These are phyloP conservation scores for Lymantria monacha DNA, from an alignment of 2,888 invertebrate species.

Conservation along the genomic window DNA sequence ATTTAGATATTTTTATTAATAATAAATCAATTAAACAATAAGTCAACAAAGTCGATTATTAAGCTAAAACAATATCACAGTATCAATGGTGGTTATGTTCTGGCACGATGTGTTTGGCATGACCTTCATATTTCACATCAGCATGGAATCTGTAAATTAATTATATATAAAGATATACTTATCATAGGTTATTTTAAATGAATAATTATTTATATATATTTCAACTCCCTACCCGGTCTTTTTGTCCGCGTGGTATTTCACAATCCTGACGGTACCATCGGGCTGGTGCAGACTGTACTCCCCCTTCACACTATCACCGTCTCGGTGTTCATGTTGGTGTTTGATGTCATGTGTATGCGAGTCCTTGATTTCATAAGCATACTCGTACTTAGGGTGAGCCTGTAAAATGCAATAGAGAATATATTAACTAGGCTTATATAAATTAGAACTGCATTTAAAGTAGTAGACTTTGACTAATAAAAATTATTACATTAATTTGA, in stretches of 20 bases:
- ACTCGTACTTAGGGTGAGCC: slow-evolving; percentile 52
- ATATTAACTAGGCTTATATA: too few relatives aligned
- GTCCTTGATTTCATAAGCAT: slow-evolving; percentile 27
- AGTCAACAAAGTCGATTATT: not conserved
- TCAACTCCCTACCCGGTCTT: not conserved
- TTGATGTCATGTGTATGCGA: not conserved
- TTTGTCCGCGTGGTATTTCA: slow-evolving; percentile 3
- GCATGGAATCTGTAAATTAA: not conserved
- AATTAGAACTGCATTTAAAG: too few relatives aligned
- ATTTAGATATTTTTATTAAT: not conserved
- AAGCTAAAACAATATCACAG: not conserved
- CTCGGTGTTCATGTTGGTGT: not conserved
- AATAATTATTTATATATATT: not conserved
- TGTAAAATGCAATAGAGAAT: slow-evolving; percentile 11
- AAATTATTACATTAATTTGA: too few relatives aligned
- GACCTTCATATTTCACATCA: not conserved
- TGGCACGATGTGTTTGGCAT: not conserved
- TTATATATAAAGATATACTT: not conserved
- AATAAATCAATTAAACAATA: not conserved
- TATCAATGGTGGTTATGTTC: not conserved
- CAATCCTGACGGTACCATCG: slow-evolving; percentile 26
- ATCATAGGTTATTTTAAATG: too few relatives aligned
- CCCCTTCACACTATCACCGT: slow-evolving; percentile 7
- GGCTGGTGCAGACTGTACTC: slow-evolving; percentile 22
- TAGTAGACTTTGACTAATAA: too few relatives aligned